Evolutionary conservation across 1,140 invertebrate species (phyloP).

Genomic region (Macrocentrus cingulum): DNA sequence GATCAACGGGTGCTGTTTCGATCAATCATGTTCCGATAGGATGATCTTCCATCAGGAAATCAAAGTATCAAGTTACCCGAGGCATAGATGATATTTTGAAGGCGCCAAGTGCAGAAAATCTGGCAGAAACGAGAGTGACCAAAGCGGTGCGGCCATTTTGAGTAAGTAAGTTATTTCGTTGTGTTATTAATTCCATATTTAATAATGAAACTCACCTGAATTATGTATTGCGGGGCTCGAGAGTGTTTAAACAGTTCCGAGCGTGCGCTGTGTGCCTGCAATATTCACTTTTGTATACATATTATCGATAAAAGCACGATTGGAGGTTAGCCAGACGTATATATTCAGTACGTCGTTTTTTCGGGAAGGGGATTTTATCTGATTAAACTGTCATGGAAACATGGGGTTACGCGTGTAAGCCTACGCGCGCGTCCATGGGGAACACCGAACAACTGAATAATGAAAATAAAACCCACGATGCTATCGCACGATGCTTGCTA

Average conservation of each 20-base stretch:
- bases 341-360: conserved; percentile 8
- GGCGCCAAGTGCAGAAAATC: conserved; percentile 4
- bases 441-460: conserved; percentile 57
- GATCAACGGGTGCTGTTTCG: conserved; percentile 58
- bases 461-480: conserved; percentile 59
- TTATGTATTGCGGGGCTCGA: no score
- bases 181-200: no score
- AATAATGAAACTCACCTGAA: no score
- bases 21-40: conserved; percentile 54
- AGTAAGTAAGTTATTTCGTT: no score
- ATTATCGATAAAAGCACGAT: no score
- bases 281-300: no score
- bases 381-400: conserved; percentile 58
- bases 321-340: no score
- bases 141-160: background rate
- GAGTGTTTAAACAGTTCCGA: no score
- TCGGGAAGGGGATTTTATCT: conserved; percentile 47
- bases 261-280: no score
- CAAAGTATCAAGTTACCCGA: conserved; percentile 52
- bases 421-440: conserved; percentile 44
- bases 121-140: conserved; percentile 26
- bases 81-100: conserved; percentile 29
- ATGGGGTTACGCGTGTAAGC: conserved; percentile 57
- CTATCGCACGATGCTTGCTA: no score
- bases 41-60: conserved; percentile 53